These are phyloP conservation scores for Centrocercus urophasianus DNA, from an alignment of 2,113 vertebrate genomes.

Conservation along the genomic window DNA sequence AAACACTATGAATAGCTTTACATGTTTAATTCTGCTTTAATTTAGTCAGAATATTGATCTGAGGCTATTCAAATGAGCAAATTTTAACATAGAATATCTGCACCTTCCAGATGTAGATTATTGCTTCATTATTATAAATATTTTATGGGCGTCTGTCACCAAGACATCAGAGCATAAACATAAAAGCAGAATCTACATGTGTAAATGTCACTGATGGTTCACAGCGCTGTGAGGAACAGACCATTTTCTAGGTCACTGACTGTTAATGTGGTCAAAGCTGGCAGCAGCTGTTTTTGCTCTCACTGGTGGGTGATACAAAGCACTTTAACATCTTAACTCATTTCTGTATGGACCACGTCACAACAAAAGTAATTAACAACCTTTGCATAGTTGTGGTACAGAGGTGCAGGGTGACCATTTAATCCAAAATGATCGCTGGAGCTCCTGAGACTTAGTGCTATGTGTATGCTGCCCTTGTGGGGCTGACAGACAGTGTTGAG, in stretches of 20 bases:
- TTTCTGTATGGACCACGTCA: neutral
- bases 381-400: neutral
- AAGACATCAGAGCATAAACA: neutral
- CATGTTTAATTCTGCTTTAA: neutral
- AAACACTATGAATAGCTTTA: neutral
- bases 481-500: neutral
- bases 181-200: slow-evolving; percentile 31
- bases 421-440: neutral
- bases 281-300: neutral
- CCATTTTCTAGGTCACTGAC: slow-evolving; percentile 16
- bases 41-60: neutral
- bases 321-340: neutral
- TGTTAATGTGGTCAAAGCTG: neutral
- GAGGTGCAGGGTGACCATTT: neutral
- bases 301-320: neutral
- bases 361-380: neutral
- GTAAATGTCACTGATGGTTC: neutral
- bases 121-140: slow-evolving; percentile 50
- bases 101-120: slow-evolving; percentile 57
- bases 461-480: neutral
- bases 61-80: neutral
- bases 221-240: neutral
- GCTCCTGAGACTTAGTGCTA: neutral
- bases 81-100: neutral
- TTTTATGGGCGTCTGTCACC: slow-evolving; percentile 50